Conservation (phyloP, 1,140 invertebrate genomes). For the Achatina immaculata region DNA sequence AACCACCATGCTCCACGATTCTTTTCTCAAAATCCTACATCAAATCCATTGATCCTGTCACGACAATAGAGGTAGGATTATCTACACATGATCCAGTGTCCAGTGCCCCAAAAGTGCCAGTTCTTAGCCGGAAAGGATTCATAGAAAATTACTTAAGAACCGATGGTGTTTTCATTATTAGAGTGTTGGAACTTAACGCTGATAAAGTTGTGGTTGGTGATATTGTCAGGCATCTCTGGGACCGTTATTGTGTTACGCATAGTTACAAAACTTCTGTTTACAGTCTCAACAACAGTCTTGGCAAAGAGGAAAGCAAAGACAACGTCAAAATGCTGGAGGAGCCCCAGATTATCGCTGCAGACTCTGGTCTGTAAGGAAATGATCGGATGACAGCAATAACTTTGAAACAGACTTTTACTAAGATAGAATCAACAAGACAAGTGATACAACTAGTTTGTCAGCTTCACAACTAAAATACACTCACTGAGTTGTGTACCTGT, state of each 20-base stretch:
- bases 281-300: background rate
- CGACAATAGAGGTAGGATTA: conserved; percentile 30
- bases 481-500: no score
- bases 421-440: no score
- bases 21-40: conserved; percentile 56
- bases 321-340: no score
- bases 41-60: conserved; percentile 51
- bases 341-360: no score
- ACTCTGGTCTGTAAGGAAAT: no score
- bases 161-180: conserved; percentile 64
- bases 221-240: conserved; percentile 61
- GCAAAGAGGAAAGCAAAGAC: background rate
- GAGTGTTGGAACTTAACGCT: conserved; percentile 62
- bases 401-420: no score
- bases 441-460: no score
- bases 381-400: no score
- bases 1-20: conserved; percentile 43
- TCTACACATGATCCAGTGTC: background rate
- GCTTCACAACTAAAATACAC: no score
- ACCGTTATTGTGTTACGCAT: conserved; percentile 2
- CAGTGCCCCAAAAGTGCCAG: conserved; percentile 33
- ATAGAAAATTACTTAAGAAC: conserved; percentile 59
- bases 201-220: conserved; percentile 61
- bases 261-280: background rate
- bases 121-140: conserved; percentile 51